These are phyloP conservation scores for Brachionichthys hirsutus DNA, from an alignment of 2,113 vertebrate species.

Conservation along the genomic window DNA sequence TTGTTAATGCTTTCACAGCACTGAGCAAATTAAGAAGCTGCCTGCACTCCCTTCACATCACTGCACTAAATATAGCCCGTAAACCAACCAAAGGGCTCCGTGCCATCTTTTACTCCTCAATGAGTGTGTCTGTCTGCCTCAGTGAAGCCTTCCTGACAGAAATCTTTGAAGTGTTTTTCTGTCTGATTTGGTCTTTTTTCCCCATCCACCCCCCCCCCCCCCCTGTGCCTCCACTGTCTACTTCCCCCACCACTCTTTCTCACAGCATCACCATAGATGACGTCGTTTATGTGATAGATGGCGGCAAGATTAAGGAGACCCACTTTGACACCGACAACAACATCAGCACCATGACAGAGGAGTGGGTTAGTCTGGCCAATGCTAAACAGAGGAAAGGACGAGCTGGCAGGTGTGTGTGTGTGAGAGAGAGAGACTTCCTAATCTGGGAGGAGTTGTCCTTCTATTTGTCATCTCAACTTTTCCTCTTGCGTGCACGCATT, in stretches of 20 bases:
- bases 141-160: conserved; percentile 1
- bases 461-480: conserved; percentile 24
- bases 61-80: conserved; percentile 49
- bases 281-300: conserved; percentile 94
- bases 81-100: too few species aligned
- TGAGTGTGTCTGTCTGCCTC: conserved; percentile 17
- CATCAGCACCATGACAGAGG: conserved; percentile 95
- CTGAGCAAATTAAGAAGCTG: conserved; percentile 41
- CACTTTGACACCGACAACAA: conserved; percentile 97
- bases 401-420: conserved; percentile 85
- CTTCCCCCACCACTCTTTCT: conserved; percentile 5
- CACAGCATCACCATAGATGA: conserved; percentile 97
- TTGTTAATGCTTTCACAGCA: conserved; percentile 39
- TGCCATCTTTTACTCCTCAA: conserved; percentile 19
- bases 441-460: conserved; percentile 25
- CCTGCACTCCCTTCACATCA: conserved; percentile 23
- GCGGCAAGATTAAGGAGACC: conserved; percentile 97
- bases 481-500: conserved; percentile 4
- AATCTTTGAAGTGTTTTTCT: conserved; percentile 47
- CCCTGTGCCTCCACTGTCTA: not conserved
- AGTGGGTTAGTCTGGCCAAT: conserved; percentile 98
- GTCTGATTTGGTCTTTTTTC: conserved; percentile 12
- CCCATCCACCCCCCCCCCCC: not conserved
- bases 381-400: conserved; percentile 96
- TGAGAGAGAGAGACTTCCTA: not conserved